Conservation (phyloP, 2,888 invertebrate species). For the Microplitis manilae region DNA sequence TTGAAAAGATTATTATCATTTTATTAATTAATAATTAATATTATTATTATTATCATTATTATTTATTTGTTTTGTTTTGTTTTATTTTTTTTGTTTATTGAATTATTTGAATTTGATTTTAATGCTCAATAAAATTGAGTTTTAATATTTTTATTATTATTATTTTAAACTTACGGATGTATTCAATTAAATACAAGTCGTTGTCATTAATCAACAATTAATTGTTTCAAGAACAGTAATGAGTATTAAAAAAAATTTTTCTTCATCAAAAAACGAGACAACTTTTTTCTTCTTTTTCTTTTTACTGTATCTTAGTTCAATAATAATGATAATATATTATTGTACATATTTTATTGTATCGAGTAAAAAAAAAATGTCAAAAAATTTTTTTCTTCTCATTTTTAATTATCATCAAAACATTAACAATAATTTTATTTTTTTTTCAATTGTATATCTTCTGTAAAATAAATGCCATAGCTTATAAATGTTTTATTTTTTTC, state of each 20-base stretch:
- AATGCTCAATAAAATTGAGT: slow-evolving; percentile 31
- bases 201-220: slow-evolving; percentile 25
- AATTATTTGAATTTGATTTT: slow-evolving; percentile 9
- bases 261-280: background rate
- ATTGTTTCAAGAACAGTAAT: background rate
- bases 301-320: slow-evolving; percentile 18
- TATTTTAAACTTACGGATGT: slow-evolving; percentile 1
- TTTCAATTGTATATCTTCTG: slow-evolving; percentile 30
- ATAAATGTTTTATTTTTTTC: slow-evolving; percentile 38
- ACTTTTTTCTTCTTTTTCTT: background rate
- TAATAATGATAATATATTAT: slow-evolving; percentile 20
- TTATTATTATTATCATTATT: background rate
- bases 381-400: slow-evolving; percentile 31
- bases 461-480: slow-evolving; percentile 35
- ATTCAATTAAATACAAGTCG: slow-evolving; percentile 2
- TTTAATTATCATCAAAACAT: slow-evolving; percentile 39
- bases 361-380: slow-evolving; percentile 21
- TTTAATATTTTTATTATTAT: slow-evolving; percentile 40
- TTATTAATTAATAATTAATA: background rate
- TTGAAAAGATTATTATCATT: slow-evolving; percentile 1
- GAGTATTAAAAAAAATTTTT: background rate
- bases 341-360: slow-evolving; percentile 24
- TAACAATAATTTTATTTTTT: slow-evolving; percentile 27
- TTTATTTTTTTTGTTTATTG: slow-evolving; percentile 19
- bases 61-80: background rate